Evolutionary conservation across 1,140 invertebrate genomes (phyloP).

Genomic region (Drosophila quadrilineata): DNA sequence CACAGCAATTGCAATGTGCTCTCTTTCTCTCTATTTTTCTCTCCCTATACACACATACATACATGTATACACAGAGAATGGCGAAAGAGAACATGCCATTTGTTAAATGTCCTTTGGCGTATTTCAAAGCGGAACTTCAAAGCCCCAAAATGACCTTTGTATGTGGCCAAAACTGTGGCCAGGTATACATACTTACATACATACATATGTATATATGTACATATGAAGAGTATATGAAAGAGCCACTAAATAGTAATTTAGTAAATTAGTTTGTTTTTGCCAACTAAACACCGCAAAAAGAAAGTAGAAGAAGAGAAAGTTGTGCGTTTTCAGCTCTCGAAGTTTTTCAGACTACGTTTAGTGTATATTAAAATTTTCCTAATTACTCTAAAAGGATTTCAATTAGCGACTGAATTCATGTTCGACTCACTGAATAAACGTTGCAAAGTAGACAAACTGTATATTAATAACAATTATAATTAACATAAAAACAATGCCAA

Average conservation of each 20-base stretch:
- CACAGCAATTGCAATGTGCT: constrained; percentile 60
- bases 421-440: constrained; percentile 19
- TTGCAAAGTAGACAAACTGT: constrained; percentile 17
- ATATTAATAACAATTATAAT: constrained; percentile 35
- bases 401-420: constrained; percentile 61
- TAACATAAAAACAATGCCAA: constrained; percentile 48
- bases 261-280: constrained; percentile 73
- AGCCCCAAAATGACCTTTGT: constrained; percentile 71
- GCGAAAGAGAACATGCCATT: constrained; percentile 59
- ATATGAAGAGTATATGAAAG: constrained; percentile 36
- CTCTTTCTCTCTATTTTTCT: constrained; percentile 5
- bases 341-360: no score
- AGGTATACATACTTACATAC: constrained; percentile 13
- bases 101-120: constrained; percentile 74
- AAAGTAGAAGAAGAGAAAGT: constrained; percentile 14
- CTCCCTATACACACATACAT: constrained; percentile 19
- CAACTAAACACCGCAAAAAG: constrained; percentile 37
- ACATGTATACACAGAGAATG: background rate
- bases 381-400: constrained; percentile 77
- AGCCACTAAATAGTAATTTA: constrained; percentile 76
- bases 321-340: constrained; percentile 24
- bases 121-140: constrained; percentile 72
- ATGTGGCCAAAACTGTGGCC: constrained; percentile 49
- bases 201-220: background rate
- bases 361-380: constrained; percentile 54